Percentiles rank a stretch among this genome's conserved stretches.
These are phyloP conservation scores for Calameuta filiformis DNA, from an alignment of 2,888 invertebrate species.

Conservation along the genomic window DNA sequence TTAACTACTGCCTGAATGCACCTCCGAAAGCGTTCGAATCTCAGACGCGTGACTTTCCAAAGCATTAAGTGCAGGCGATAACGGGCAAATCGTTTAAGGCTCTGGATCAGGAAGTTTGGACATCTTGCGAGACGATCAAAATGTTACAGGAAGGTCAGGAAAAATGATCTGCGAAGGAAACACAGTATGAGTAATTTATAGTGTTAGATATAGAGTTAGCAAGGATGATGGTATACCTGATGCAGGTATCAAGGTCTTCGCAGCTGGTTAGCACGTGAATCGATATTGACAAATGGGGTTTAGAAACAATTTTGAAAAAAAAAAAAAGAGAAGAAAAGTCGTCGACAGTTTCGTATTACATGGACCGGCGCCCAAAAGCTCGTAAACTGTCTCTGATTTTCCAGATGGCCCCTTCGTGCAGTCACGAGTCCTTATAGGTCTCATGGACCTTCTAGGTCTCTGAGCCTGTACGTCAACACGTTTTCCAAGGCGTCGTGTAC, in stretches of 20 bases:
- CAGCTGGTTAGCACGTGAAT: conserved; percentile 3
- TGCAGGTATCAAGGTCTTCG: neutral
- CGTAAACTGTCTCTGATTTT: conserved; percentile 59
- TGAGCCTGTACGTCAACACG: conserved; percentile 36
- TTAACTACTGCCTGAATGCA: neutral
- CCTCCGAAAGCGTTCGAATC: neutral
- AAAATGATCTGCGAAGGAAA: neutral
- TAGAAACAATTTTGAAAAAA: neutral
- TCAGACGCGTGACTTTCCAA: neutral
- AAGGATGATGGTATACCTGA: neutral
- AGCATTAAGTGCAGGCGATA: neutral
- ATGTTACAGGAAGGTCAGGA: neutral
- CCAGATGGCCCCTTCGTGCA: conserved; percentile 53
- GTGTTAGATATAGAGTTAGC: neutral
- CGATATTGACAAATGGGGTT: neutral
- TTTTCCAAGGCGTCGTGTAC: conserved; percentile 31
- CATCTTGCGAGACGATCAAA: neutral
- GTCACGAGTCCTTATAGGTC: conserved; percentile 15
- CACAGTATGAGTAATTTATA: neutral
- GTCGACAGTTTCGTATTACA: conserved; percentile 47
- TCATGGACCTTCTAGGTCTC: neutral
- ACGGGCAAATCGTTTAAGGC: neutral
- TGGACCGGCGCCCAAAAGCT: conserved; percentile 50
- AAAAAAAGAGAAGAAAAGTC: conserved; percentile 35
- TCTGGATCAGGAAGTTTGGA: neutral